Evolutionary conservation across 2,888 invertebrate genomes (phyloP), one percentile per base, ranked within the genome.

Genomic region (Drosophila melanocephala): DNA sequence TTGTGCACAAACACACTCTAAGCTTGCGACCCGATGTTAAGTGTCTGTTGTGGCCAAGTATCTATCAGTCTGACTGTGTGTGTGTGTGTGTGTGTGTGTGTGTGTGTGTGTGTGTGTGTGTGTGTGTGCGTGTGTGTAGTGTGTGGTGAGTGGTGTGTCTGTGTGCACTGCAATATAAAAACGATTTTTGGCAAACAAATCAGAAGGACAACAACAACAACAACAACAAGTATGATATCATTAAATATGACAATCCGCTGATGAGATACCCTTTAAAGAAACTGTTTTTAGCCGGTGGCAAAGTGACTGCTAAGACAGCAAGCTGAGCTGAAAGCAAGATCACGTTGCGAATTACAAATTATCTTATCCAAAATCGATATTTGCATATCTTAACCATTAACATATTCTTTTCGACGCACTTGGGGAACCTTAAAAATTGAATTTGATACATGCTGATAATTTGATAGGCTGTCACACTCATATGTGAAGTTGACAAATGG

Each of bases 141-240:
- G 26, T 28, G 28, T 0, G 28, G 5, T 56, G 44, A 33, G 28
- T 39, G 14, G 37, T 53, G 47, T 58, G 60, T 52, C n/a, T 68
- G 62, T 81, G 69, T 51, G 63, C 42, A 80, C 72, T 84, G 71
- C 88, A 86, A 80, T 84, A 81, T 83, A 86, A 86, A 86, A 90
- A 81, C 78, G 75, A 86, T 90, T 86, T 86, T 84, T 81, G 76
- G 79, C 81, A 88, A 90, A 90, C 89, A 86, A 86, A 86, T 90
- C 90, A 86, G 78, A 66, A 64, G 65, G 53, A 82, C 62, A 66
- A 68, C 56, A 68, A 58, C 57, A 37, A n/a, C 73, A 87, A 71
- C 64, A 66, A 68, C 62, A 68, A 58, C 60, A 42, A n/a, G 35
- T 30, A 44, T 33, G n/a, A 53, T 51, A 55, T 55, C 42, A 50